Base-by-base conservation (phyloP, 2,113 vertebrate species). In the Stomatorhinus ivindoensis region DNA sequence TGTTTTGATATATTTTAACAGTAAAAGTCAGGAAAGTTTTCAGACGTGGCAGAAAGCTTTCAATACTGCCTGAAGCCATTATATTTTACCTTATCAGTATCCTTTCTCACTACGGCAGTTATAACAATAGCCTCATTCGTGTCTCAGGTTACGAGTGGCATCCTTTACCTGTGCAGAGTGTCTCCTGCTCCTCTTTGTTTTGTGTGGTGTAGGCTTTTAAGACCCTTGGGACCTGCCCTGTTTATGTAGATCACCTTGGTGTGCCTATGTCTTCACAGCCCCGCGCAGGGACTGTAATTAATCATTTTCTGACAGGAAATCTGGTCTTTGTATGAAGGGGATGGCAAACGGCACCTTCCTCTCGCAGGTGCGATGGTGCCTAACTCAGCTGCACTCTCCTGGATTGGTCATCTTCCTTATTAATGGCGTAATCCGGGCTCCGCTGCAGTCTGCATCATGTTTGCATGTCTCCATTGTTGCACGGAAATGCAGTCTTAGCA, bases 241-340 rank as follows among this genome's bases (percentile, higher is more conserved):
- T 82, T 88, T 82, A 73, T 42, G 44, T n/a, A 27, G 55, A 44
- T 47, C 65, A 73, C 69, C 69, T 82, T 46, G 10, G 87, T 58
- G 44, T 9, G n/a, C 17, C 27, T 88, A 13, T 24, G 65, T 31
- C 46, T 53, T 50, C 51, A 42, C 13, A 61, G 13, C 11, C n/a
- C 50, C 27, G 11, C 31, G 46, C 51, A 69, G 44, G 50, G 50
- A 48, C n/a, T 58, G 89, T 83, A 82, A 90, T 88, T 88, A 88
- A 90, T 90, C 73, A 35, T 39, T 35, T 44, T 21, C 24, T 58
- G 86, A 58, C 89, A 80, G 42, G 84, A 42, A 86, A 55, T 17
- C 27, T 55, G 65, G 15, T 19, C 35, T 80, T 85, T 85, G 24
- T 85, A 85, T 85, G 82, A 8, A 42, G 46, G 5, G 24, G 1